Conservation (phyloP, 2,888 invertebrate genomes). For the Agrenia bidenticulata region DNA sequence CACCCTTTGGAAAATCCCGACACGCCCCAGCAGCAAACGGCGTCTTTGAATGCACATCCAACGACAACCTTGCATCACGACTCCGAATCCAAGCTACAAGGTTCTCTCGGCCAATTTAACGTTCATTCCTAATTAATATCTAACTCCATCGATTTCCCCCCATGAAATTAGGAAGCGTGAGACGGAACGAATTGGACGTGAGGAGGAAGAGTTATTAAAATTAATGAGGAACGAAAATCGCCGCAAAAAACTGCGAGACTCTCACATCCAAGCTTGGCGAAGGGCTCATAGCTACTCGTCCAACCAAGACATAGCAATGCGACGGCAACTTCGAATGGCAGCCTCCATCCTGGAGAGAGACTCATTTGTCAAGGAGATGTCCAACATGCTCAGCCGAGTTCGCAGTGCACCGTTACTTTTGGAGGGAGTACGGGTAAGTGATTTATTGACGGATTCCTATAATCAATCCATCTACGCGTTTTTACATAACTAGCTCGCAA, state of each 20-base stretch:
- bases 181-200: conserved; percentile 35
- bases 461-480: too few species aligned
- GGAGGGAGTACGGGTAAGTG: conserved; percentile 37
- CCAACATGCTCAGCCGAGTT: conserved; percentile 47
- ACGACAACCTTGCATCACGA: conserved; percentile 49
- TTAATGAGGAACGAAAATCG: conserved; percentile 44
- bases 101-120: too few species aligned
- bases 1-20: conserved; percentile 43
- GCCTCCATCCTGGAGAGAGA: conserved; percentile 50
- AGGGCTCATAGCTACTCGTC: conserved; percentile 41
- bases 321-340: conserved; percentile 47
- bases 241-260: conserved; percentile 42
- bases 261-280: conserved; percentile 48
- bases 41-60: conserved; percentile 50
- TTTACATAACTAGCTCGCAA: too few species aligned
- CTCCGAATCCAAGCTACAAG: conserved; percentile 49
- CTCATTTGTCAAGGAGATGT: conserved; percentile 43
- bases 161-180: conserved; percentile 36
- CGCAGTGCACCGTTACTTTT: conserved; percentile 48
- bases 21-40: conserved; percentile 40
- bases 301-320: conserved; percentile 49
- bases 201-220: conserved; percentile 48
- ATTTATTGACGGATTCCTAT: not conserved
- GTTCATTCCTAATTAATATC: too few species aligned
- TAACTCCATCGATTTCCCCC: too few species aligned